Evolutionary conservation across 2,888 invertebrate species (phyloP), one percentile per base, ranked within the genome.

Genomic region (Meiosimyza decipiens): DNA sequence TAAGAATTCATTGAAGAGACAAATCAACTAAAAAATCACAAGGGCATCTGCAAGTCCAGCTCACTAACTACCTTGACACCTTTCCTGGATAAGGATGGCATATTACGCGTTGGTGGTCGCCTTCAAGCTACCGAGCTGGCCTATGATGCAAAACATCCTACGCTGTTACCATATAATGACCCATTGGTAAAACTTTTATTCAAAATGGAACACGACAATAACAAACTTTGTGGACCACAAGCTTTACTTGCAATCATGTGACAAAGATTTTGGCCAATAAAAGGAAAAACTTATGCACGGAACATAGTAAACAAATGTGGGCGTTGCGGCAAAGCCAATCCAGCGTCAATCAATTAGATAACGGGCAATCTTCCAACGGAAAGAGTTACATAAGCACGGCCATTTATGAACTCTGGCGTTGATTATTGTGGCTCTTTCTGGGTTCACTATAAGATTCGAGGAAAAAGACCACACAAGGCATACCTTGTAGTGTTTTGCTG

Each of bases 261-360:
- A 28, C 72, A 77, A 65, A 63, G 71, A 62, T 81, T 76, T 72
- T 81, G 80, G 79, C 76, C 76, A 6, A 73, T 80, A 12, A 70
- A 76, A 6, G 78, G 74, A 33, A 74, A n/a, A 74, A 67, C 75
- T 49, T 40, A 63, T 73, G 28, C 76, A 2, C 71, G 71, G 52
- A 73, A 64, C 49, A 52, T 77, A 57, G 63, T 77, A 18, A 71
- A 71, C 15, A 22, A 73, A n/a, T 80, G 79, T 59, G 57, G 78
- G 2, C 68, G 57, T 47, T 79, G 78, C 64, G 66, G 51, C n/a
- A 72, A 71, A 59, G 65, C 72, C 1, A 71, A 63, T 16, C 76
- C 75, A 49, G 64, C 73, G 52, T 11, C 75, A 16, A 3, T 66
- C 6, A 22, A 71, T 0, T 79, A 79, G 60, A 18, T 78, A 12